These are phyloP conservation scores for Dexiosoma caninum DNA, from an alignment of 2,888 invertebrate species.

Conservation along the genomic window DNA sequence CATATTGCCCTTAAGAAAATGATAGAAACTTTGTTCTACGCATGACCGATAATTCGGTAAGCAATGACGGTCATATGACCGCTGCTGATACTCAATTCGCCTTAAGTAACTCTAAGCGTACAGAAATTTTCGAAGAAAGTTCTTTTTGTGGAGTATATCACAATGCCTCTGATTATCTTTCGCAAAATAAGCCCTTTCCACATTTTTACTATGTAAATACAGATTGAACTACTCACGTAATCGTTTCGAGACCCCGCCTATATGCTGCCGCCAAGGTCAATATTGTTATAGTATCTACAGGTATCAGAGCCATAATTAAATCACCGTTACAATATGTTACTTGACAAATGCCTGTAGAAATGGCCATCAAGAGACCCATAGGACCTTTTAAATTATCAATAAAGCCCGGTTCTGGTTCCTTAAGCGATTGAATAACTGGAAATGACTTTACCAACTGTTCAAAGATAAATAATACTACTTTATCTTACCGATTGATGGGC, in stretches of 20 bases:
- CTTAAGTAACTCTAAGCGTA: too few species aligned
- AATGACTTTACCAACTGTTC: not conserved
- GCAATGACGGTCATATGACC: too few species aligned
- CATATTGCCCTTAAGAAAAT: too few species aligned
- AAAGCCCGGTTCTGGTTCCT: conserved; percentile 87
- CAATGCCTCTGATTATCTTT: too few species aligned
- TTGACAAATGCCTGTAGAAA: conserved; percentile 84
- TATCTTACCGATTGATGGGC: conserved; percentile 87
- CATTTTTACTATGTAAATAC: too few species aligned
- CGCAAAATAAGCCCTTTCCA: too few species aligned
- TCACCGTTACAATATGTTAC: conserved; percentile 81
- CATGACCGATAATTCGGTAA: too few species aligned
- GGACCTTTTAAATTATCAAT: conserved; percentile 94
- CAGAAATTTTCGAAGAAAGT: too few species aligned
- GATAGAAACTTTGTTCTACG: too few species aligned
- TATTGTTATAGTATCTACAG: conserved; percentile 87
- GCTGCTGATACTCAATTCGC: too few species aligned
- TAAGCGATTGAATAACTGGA: conserved; percentile 71
- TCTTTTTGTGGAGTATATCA: too few species aligned
- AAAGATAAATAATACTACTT: not conserved
- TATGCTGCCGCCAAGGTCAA: conserved; percentile 84
- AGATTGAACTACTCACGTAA: conserved; percentile 74
- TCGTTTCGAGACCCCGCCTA: conserved; percentile 80
- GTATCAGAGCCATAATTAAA: conserved; percentile 84
- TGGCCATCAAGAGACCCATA: conserved; percentile 83